These are phyloP conservation scores for Digitonthophagus gazella DNA, from an alignment of 2,888 invertebrate genomes.

Conservation along the genomic window DNA sequence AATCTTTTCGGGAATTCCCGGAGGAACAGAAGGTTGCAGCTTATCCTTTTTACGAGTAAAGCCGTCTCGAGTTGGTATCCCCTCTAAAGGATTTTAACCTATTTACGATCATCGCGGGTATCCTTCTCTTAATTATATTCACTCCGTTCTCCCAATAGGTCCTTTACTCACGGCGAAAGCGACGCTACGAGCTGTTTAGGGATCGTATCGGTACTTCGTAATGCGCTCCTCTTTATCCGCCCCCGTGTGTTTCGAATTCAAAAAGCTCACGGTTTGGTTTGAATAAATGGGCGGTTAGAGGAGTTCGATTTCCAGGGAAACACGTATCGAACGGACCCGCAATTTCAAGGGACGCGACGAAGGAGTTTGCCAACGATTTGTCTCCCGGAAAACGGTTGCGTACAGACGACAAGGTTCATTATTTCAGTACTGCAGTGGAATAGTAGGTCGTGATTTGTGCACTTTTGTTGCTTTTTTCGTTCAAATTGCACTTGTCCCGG, in stretches of 20 bases:
- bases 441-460: conserved; percentile 60
- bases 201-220: too few species aligned
- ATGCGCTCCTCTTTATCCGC: too few species aligned
- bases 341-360: too few species aligned
- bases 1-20: background rate
- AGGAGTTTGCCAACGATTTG: too few species aligned
- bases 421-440: conserved; percentile 36
- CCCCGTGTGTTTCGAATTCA: too few species aligned
- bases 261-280: too few species aligned
- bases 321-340: too few species aligned
- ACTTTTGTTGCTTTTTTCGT: conserved; percentile 52
- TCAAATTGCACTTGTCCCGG: conserved; percentile 68
- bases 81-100: background rate
- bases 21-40: background rate
- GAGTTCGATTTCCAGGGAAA: too few species aligned
- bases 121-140: background rate
- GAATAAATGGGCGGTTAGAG: too few species aligned
- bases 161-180: background rate
- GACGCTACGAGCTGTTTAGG: background rate
- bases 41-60: background rate
- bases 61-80: background rate
- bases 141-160: background rate
- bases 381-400: too few species aligned
- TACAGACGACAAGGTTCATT: background rate
- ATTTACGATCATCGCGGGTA: background rate